phyloP scores from a whole-genome alignment of 2,797 vertebrate species.

The Pantherophis alleghaniensis region DNA sequence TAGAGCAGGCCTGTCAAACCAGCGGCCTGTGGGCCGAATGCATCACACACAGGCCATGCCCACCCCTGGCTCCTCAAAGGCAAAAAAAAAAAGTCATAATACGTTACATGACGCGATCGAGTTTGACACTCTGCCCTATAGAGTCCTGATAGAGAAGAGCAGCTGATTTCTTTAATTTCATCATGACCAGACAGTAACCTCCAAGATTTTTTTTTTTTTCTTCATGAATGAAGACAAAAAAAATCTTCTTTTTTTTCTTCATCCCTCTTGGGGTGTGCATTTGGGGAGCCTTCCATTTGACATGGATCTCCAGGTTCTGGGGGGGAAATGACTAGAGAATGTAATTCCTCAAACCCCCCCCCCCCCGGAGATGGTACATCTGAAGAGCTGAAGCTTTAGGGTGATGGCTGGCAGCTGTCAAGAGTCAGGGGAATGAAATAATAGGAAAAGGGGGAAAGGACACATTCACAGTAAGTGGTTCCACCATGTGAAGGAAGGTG shows the following conservation, averaged over 20 bases:
- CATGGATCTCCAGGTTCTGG: conserved; percentile 2
- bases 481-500: conserved; percentile 63
- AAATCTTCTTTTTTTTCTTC: neutral
- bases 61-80: too few relatives aligned
- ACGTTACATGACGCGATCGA: too few relatives aligned
- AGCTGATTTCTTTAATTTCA: conserved; percentile 31
- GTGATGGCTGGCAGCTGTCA: conserved; percentile 53
- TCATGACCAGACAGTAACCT: neutral
- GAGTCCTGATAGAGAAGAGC: neutral
- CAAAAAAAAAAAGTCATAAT: too few relatives aligned
- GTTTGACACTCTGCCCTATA: neutral
- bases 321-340: conserved; percentile 36
- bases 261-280: neutral
- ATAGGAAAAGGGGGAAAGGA: conserved; percentile 37
- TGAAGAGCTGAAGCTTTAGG: conserved; percentile 52
- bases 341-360: conserved; percentile 43
- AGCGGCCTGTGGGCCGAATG: too few relatives aligned
- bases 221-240: neutral
- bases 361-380: conserved; percentile 48
- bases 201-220: neutral
- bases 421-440: conserved; percentile 52
- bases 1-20: neutral
- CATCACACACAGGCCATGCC: too few relatives aligned
- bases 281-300: conserved; percentile 36
- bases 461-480: conserved; percentile 47